Base-by-base conservation (phyloP, 2,888 invertebrate genomes). In the Agrotis clavis region DNA sequence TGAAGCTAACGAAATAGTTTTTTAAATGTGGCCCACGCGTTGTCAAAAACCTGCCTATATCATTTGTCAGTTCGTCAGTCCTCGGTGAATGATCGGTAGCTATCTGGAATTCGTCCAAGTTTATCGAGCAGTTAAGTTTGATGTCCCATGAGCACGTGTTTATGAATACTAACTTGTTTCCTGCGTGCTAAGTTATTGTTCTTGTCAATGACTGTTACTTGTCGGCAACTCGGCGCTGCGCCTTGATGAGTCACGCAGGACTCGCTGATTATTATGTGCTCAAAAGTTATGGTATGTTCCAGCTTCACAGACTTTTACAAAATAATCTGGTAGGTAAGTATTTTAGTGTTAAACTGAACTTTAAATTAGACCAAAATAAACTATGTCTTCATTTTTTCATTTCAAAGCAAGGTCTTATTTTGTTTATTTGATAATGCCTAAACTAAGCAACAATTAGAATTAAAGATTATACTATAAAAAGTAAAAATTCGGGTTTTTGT, bases 81-180 rank as follows among this genome's bases (percentile, higher is more conserved):
- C 62, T 16, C 30, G 56, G 54, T 65, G 67, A 74, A 66, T 71
- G 71, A 76, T 77, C 53, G 67, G 64, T 69, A 50, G 62, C 67
- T 78, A 67, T 71, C 67, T 73, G 72, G 77, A 77, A 64, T 73
- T 65, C 67, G 67, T 68, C 74, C 78, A 75, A 71, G 54, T 66
- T 74, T 74, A 81, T 81, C 62, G 61, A 53, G 71, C 69, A 45
- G 76, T 80, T 57, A 72, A 70, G 56, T 71, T 78, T 74, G 66
- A 86, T 74, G 84, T 67, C 74, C 82, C 71, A 64, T 71, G 68
- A 80, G 84, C 71, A 62, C 84, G 84, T 84, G 84, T 74, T 67
- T 69, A 74, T 81, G 84, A 86, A 86, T 86, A 84, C 74, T 84
- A 86, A 84, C 66, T 67, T 71, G 64, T 59, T 81, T 80, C 84